A percentile compares a stretch with the other conserved stretches of the same genome.
Evolutionary conservation across 2,888 invertebrate genomes (phyloP).

Genomic region (Latrodectus hesperus): DNA sequence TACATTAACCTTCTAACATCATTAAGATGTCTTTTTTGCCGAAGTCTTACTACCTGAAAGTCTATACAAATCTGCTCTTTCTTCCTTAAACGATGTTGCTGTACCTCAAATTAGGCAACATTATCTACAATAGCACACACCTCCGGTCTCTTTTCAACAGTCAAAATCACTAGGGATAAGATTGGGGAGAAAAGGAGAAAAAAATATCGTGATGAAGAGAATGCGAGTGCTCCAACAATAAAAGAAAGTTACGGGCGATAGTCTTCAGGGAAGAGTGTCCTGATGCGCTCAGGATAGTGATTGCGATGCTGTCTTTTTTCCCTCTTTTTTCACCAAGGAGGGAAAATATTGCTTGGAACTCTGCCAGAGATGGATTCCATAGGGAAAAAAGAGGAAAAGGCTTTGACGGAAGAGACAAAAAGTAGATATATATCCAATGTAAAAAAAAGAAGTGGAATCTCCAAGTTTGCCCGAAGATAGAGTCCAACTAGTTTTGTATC

Average conservation of each 20-base stretch:
- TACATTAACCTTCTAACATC: no score
- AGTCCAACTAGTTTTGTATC: constrained; percentile 20
- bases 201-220: constrained; percentile 10
- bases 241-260: constrained; percentile 26
- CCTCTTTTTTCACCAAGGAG: not conserved
- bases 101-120: constrained; percentile 35
- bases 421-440: constrained; percentile 2
- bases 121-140: constrained; percentile 36
- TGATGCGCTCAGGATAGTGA: constrained; percentile 48
- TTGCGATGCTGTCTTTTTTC: constrained; percentile 35
- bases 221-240: not conserved
- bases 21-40: no score
- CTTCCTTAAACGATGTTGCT: constrained; percentile 15
- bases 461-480: constrained; percentile 29
- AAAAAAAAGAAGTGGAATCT: not conserved
- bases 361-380: constrained; percentile 42
- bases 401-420: constrained; percentile 48
- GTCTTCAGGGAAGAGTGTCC: constrained; percentile 37
- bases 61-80: not conserved
- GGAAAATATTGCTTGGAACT: constrained; percentile 33
- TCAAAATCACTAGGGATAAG: constrained; percentile 24
- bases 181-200: constrained; percentile 28
- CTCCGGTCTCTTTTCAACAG: not conserved
- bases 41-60: not conserved
- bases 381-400: constrained; percentile 29